Evolutionary conservation across 2,888 invertebrate species (phyloP), one percentile per base, ranked within the genome.

Genomic region (Escarpia spicata): DNA sequence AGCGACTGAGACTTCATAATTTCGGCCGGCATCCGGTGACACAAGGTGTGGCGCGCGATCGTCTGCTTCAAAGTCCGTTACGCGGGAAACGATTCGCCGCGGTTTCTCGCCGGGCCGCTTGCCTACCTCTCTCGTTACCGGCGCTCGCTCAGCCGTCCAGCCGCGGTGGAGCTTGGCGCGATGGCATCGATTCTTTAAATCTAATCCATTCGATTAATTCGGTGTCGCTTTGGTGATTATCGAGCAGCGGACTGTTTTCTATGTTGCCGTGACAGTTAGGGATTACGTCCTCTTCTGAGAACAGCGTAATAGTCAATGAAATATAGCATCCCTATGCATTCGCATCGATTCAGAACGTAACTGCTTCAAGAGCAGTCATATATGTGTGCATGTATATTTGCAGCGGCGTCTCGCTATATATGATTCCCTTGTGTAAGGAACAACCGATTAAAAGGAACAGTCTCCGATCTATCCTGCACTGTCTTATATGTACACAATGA

Each of bases 201-300:
- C 75, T 75, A 75, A 75, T 75, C 75, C 75, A 75, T 75, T 26
- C 75, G 75, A 75, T 75, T 75, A 75, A 75, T 75, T 75, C 75
- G 75, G 75, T 75, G 75, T 75, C 4, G 75, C 75, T 75, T 75
- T 75, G 26, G 75, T 75, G 75, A 75, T 75, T 75, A 75, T 75
- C 75, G 75, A 26, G 4, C 26, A 26, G 4, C 75, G 26, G 75
- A 75, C 19, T 75, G 75, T 75, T 75, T 75, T 75, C 75, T 75
- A 26, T 26, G 75, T 75, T 75, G 75, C 75, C 75, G 75, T 75
- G 75, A 75, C 75, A 75, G 75, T 75, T 26, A 75, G 75, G 75
- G 75, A 75, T 75, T 75, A 75, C 75, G 75, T 75, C 19, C 26
- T 75, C 75, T 75, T 75, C 75, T 19, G 19, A 75, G 75, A 75